Conservation (phyloP, 2,888 invertebrate species). For the Lasioglossum malachurum region DNA sequence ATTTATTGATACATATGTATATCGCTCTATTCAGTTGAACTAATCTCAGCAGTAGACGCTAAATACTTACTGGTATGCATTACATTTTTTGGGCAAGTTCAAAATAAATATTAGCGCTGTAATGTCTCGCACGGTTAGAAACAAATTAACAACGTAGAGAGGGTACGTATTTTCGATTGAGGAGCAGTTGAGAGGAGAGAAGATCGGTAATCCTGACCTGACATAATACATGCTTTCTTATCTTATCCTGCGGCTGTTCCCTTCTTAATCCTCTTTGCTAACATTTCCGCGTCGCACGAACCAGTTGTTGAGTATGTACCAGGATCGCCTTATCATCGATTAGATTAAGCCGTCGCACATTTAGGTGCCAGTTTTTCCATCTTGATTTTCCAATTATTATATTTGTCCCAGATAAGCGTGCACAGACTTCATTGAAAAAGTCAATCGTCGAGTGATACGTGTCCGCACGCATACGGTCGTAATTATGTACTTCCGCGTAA, state of each 20-base stretch:
- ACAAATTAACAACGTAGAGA: no score
- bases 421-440: not conserved
- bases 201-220: not conserved
- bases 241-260: not conserved
- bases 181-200: no score
- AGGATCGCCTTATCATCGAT: slow-evolving; percentile 32
- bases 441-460: not conserved
- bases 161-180: no score
- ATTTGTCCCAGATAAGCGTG: not conserved
- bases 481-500: slow-evolving; percentile 29
- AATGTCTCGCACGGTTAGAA: no score
- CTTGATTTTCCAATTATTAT: not conserved
- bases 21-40: no score
- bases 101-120: no score
- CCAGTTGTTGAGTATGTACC: not conserved
- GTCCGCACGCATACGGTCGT: not conserved
- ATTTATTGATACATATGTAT: no score
- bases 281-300: not conserved
- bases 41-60: no score
- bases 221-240: not conserved
- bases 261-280: not conserved
- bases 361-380: slow-evolving; percentile 40
- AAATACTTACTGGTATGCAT: no score
- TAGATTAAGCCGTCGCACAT: slow-evolving; percentile 28
- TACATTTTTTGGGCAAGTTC: no score